Evolutionary conservation across 2,797 vertebrate genomes (phyloP).

Genomic region (Paramormyrops hopkinsi): DNA sequence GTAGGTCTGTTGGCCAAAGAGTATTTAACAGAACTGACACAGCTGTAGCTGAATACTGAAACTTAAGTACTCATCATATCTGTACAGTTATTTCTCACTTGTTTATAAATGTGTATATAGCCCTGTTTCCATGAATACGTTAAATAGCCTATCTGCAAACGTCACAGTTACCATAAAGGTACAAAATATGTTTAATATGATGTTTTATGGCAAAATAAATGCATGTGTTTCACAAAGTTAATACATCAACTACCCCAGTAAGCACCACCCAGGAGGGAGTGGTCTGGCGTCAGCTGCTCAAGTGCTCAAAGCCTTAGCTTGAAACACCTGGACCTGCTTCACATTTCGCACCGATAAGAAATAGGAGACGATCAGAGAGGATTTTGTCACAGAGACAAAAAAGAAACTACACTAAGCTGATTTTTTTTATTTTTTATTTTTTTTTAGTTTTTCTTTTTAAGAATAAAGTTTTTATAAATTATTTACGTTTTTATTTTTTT

Average conservation of each 20-base stretch:
- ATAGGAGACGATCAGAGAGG: neutral
- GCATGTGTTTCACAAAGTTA: neutral
- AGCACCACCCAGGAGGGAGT: neutral
- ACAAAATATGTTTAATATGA: neutral
- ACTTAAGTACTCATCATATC: neutral
- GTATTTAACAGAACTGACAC: neutral
- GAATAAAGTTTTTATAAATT: neutral
- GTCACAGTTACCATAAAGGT: neutral
- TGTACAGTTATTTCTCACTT: neutral
- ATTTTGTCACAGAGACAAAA: neutral
- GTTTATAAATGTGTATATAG: neutral
- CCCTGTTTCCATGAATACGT: neutral
- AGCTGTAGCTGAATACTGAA: neutral
- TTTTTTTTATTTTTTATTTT: neutral
- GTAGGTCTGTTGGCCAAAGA: neutral
- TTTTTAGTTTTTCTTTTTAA: neutral
- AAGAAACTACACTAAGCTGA: neutral
- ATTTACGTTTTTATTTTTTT: neutral
- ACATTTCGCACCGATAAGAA: neutral
- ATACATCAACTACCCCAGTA: neutral
- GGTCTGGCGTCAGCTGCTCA: neutral
- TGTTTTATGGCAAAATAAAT: neutral
- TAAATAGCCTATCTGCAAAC: neutral
- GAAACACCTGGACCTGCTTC: neutral
- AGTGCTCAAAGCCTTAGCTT: neutral